These are phyloP conservation scores for Neolamprologus sp. DNA, from an alignment of 2,113 vertebrate species.

Conservation along the genomic window DNA sequence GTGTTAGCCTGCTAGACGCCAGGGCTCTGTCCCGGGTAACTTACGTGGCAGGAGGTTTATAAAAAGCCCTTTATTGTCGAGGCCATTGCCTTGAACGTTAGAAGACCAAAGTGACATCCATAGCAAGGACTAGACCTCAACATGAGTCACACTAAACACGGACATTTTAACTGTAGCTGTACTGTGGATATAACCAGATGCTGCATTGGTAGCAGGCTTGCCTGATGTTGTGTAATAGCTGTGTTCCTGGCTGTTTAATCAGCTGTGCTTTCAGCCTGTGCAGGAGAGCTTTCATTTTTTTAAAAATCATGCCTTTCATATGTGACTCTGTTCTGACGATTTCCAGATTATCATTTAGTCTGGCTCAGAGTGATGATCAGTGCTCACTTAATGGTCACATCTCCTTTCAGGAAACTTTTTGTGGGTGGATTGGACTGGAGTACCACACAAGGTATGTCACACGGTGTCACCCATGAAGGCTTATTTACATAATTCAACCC, in stretches of 20 bases:
- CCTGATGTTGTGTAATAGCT: slow-evolving; percentile 22
- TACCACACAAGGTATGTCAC: slow-evolving; percentile 90
- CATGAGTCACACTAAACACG: not conserved
- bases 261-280: not conserved
- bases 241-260: slow-evolving; percentile 16
- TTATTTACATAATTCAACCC: not conserved
- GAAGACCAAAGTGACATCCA: not conserved
- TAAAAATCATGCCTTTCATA: not conserved
- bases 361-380: not conserved
- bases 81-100: not conserved
- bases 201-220: not conserved
- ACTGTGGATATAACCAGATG: not conserved
- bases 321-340: not conserved
- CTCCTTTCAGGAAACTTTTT: slow-evolving; percentile 89
- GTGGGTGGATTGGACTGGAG: slow-evolving; percentile 99
- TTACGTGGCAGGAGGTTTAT: slow-evolving; percentile 50
- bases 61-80: slow-evolving; percentile 26
- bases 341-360: not conserved
- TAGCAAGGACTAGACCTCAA: not conserved
- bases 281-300: not conserved
- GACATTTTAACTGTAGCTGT: not conserved
- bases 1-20: slow-evolving; percentile 17
- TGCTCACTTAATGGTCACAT: not conserved
- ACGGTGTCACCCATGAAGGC: not conserved
- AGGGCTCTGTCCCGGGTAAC: slow-evolving; percentile 2